These are phyloP conservation scores for Limnephilus marmoratus DNA, from an alignment of 2,888 invertebrate genomes.

Conservation along the genomic window DNA sequence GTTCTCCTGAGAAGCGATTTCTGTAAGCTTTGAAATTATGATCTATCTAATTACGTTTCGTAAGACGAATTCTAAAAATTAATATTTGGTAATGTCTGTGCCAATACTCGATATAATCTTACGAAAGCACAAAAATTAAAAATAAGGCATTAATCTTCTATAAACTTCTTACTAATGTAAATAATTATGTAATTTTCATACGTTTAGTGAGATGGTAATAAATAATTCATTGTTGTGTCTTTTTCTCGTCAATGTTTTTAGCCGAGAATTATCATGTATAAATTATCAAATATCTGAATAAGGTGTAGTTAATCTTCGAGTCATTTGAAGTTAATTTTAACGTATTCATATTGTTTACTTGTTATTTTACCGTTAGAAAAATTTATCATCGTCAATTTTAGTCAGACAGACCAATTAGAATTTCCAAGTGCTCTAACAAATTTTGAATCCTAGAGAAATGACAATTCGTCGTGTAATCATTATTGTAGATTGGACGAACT, in stretches of 20 bases:
- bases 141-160: not conserved
- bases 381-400: slow-evolving; percentile 13
- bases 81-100: not conserved
- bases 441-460: slow-evolving; percentile 3
- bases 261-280: not conserved
- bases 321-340: not conserved
- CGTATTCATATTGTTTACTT: not conserved
- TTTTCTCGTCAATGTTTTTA: not conserved
- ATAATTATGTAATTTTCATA: not conserved
- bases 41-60: not conserved
- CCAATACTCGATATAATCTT: not conserved
- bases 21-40: not conserved
- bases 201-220: not conserved
- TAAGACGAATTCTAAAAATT: not conserved
- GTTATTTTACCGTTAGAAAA: not conserved
- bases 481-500: slow-evolving; percentile 1
- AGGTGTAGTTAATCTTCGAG: not conserved
- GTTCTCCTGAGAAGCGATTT: not conserved
- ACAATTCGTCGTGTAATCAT: not conserved
- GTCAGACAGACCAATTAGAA: not conserved
- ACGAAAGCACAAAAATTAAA: not conserved
- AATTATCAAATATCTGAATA: not conserved
- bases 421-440: not conserved
- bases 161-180: not conserved
- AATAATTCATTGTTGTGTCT: not conserved